These are phyloP conservation scores for Amphipoea lucens DNA, from an alignment of 2,888 invertebrate genomes.

Conservation along the genomic window DNA sequence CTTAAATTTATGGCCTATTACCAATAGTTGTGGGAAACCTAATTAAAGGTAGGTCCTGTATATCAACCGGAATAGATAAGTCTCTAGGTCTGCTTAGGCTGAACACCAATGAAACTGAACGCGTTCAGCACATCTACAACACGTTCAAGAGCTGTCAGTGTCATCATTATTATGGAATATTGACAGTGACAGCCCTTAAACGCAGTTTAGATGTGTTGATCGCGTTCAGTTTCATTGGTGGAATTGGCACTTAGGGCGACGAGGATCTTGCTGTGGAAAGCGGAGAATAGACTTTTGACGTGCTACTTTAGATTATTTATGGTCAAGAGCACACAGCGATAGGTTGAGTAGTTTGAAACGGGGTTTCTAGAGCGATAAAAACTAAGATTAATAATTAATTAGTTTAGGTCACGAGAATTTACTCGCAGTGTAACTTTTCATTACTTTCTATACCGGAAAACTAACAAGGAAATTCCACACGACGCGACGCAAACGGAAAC, in stretches of 20 bases:
- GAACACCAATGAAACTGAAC: not conserved
- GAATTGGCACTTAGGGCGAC: not conserved
- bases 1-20: conserved; percentile 16
- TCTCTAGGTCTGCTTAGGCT: not conserved
- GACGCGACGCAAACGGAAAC: conserved; percentile 1
- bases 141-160: not conserved
- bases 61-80: not conserved
- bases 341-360: not conserved
- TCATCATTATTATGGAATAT: not conserved
- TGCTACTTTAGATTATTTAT: not conserved
- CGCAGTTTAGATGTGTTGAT: not conserved
- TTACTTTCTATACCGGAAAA: conserved; percentile 11
- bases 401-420: not conserved
- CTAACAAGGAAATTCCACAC: conserved; percentile 13
- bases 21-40: conserved; percentile 17
- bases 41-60: not conserved
- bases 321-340: not conserved
- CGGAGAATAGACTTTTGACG: not conserved
- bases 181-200: not conserved
- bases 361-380: not conserved
- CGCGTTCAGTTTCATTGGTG: no score
- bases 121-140: not conserved
- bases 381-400: not conserved
- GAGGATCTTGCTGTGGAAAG: not conserved
- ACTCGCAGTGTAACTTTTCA: conserved; percentile 21